phyloP scores from a whole-genome alignment of 2,797 vertebrate genomes.

The Lates japonicus region DNA sequence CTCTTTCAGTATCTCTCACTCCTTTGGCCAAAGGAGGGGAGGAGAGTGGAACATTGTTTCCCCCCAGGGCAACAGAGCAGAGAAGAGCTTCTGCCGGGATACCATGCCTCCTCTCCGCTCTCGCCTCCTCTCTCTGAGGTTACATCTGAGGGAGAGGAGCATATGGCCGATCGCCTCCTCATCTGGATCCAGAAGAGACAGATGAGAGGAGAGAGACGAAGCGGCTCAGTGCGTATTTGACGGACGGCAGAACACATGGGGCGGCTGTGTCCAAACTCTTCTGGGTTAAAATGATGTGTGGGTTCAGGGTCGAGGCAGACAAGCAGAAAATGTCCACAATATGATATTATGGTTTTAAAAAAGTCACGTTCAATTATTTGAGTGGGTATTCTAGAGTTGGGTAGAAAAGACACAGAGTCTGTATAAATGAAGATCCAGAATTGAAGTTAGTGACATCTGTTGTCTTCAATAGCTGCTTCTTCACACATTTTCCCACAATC shows the following conservation, averaged over 20 bases:
- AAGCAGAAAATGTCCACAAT: slow-evolving; percentile 19
- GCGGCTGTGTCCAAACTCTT: slow-evolving; percentile 14
- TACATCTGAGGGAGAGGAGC: slow-evolving; percentile 54
- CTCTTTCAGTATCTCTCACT: slow-evolving; percentile 34
- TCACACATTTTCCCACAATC: background rate
- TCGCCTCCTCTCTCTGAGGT: slow-evolving; percentile 52
- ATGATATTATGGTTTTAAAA: slow-evolving; percentile 10
- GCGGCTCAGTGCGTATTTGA: slow-evolving; percentile 37
- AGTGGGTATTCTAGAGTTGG: background rate
- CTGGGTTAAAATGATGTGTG: slow-evolving; percentile 16
- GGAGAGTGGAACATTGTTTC: slow-evolving; percentile 45
- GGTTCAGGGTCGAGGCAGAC: slow-evolving; percentile 26
- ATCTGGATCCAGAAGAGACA: slow-evolving; percentile 57
- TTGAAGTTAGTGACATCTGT: background rate
- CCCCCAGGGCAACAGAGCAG: slow-evolving; percentile 54
- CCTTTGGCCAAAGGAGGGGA: slow-evolving; percentile 40
- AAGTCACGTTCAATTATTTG: background rate
- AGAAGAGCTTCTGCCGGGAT: slow-evolving; percentile 58
- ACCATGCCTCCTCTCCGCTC: slow-evolving; percentile 46
- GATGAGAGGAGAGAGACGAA: slow-evolving; percentile 39
- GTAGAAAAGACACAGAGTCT: background rate
- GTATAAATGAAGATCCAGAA: too few species aligned
- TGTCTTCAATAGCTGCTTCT: background rate
- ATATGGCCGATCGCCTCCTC: slow-evolving; percentile 59
- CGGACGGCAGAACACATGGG: slow-evolving; percentile 15